phyloP scores from a whole-genome alignment of 2,888 invertebrate species.

The Lathronympha strigana region DNA sequence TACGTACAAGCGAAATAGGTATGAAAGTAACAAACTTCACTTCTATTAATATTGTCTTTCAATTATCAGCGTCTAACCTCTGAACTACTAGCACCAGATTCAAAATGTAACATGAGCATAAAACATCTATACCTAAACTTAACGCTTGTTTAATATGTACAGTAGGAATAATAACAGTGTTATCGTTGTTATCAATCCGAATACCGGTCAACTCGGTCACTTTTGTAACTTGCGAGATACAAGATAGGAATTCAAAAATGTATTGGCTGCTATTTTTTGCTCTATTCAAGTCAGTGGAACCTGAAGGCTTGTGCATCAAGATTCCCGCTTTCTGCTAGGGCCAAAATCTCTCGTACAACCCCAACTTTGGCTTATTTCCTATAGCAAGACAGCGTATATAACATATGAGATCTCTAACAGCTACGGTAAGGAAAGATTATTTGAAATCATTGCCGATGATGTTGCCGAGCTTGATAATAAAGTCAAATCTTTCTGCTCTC shows the following conservation, averaged over 20 bases:
- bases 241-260: not conserved
- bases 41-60: not conserved
- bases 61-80: not conserved
- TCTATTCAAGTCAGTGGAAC: not conserved
- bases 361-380: not conserved
- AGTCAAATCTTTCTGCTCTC: slow-evolving; percentile 12
- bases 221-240: not conserved
- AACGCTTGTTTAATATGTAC: not conserved
- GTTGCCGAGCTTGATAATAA: slow-evolving; percentile 20
- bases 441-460: slow-evolving; percentile 11
- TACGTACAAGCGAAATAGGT: no score
- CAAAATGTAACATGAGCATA: not conserved
- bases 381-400: not conserved
- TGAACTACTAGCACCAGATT: not conserved
- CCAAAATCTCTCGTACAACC: not conserved
- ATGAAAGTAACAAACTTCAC: no score
- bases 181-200: not conserved
- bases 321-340: not conserved
- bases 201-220: not conserved
- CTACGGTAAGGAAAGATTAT: not conserved
- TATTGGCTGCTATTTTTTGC: not conserved
- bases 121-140: not conserved
- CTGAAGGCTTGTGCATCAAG: not conserved
- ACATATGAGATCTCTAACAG: not conserved
- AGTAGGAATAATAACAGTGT: not conserved